Evolutionary conservation across 2,888 invertebrate genomes (phyloP).

Genomic region (Apotomis betuletana): DNA sequence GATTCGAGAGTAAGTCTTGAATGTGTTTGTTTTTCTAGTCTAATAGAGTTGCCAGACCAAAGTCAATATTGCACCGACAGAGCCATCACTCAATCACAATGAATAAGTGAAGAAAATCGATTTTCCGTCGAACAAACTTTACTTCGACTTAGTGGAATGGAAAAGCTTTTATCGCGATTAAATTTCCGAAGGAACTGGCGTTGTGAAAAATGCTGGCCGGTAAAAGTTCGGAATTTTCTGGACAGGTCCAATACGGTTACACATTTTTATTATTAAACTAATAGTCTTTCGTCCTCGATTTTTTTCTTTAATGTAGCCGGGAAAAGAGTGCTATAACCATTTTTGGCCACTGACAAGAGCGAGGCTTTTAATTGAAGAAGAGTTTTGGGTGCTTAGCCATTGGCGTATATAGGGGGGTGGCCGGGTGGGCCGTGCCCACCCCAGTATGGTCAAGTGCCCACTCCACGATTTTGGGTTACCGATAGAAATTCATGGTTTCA

Average conservation of each 20-base stretch:
- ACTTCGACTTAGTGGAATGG: slow-evolving; percentile 1
- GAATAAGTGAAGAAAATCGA: slow-evolving; percentile 18
- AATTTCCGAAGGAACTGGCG: not conserved
- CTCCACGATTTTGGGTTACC: too few species aligned
- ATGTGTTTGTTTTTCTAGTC: not conserved
- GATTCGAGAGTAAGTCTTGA: too few species aligned
- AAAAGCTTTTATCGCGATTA: slow-evolving; percentile 18
- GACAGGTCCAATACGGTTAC: not conserved
- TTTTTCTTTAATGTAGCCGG: too few species aligned
- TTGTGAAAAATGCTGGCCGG: not conserved
- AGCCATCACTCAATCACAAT: not conserved
- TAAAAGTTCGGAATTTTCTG: not conserved
- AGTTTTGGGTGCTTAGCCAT: too few species aligned
- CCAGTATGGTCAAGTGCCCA: too few species aligned
- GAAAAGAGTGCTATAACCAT: too few species aligned
- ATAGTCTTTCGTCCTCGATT: too few species aligned
- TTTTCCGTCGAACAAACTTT: slow-evolving; percentile 6
- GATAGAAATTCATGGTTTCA: too few species aligned
- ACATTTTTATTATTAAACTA: not conserved
- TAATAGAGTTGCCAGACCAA: not conserved
- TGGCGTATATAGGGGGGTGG: too few species aligned
- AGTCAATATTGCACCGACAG: not conserved
- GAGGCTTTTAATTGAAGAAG: too few species aligned
- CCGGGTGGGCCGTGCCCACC: too few species aligned
- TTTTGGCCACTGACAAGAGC: too few species aligned